Evolutionary conservation across 2,797 vertebrate species (phyloP).

Genomic region (Mus spretus): DNA sequence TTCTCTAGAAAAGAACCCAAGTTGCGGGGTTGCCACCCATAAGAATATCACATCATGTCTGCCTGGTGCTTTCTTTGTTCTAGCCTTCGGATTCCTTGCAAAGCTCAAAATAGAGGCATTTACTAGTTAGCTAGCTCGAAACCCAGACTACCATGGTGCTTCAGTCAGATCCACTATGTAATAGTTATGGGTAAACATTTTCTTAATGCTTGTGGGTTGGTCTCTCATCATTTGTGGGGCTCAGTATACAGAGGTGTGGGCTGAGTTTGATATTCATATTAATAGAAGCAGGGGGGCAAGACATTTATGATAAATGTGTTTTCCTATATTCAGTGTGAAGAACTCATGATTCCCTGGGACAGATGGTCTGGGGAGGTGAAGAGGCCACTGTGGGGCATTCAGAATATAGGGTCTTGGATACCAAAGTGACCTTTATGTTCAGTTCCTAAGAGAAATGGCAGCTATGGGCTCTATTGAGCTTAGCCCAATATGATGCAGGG

Average conservation of each 20-base stretch:
- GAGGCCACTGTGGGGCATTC: not conserved
- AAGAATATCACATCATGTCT: not conserved
- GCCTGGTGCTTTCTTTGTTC: not conserved
- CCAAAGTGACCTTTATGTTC: not conserved
- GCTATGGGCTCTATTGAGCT: not conserved
- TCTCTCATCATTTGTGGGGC: not conserved
- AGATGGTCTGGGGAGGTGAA: not conserved
- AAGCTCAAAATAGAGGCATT: not conserved
- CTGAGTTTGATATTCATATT: not conserved
- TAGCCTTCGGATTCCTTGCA: not conserved
- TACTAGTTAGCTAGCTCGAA: not conserved
- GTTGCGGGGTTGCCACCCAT: not conserved
- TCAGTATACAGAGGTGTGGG: not conserved
- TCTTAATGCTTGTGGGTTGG: not conserved
- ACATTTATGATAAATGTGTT: not conserved
- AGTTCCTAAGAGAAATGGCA: slow-evolving; percentile 17
- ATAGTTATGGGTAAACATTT: not conserved
- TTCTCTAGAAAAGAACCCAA: not conserved
- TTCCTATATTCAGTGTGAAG: not conserved
- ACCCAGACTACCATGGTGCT: accelerated
- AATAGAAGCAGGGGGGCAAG: not conserved
- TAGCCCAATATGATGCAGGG: not conserved
- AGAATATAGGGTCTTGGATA: not conserved
- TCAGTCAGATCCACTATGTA: not conserved
- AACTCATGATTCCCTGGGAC: not conserved